phyloP scores from a whole-genome alignment of 2,113 vertebrate genomes.

The Dendropsophus ebraccatus region DNA sequence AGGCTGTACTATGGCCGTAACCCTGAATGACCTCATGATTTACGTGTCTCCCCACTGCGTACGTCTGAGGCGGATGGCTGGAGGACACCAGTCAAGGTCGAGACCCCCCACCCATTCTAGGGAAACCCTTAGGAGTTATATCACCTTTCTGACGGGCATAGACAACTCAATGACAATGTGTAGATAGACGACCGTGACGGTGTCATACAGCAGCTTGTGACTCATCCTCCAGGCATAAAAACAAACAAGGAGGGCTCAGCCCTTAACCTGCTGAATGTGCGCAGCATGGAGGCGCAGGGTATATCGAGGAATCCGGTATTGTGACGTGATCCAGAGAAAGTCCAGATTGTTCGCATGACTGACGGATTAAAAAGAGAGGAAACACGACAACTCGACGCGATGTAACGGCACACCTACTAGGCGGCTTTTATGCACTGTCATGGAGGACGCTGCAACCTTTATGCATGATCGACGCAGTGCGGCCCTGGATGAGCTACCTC shows the following conservation, averaged over 20 bases:
- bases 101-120: no score
- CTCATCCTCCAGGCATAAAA: not conserved
- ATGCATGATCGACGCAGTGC: not conserved
- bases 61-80: no score
- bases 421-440: not conserved
- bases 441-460: no score
- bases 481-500: no score
- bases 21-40: no score
- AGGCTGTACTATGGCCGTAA: no score
- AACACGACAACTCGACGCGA: not conserved
- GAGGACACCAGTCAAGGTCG: no score
- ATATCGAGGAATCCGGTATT: not conserved
- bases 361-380: not conserved
- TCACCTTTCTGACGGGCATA: no score
- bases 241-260: not conserved
- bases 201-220: not conserved
- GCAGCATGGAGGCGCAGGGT: not conserved
- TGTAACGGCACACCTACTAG: not conserved
- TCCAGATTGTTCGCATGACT: not conserved
- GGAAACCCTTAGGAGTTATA: no score
- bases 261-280: not conserved
- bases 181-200: no score
- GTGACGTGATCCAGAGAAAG: not conserved
- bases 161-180: no score
- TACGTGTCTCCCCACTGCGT: no score